Evolutionary conservation across 2,797 vertebrate genomes (phyloP).

Genomic region (Chromis chromis): DNA sequence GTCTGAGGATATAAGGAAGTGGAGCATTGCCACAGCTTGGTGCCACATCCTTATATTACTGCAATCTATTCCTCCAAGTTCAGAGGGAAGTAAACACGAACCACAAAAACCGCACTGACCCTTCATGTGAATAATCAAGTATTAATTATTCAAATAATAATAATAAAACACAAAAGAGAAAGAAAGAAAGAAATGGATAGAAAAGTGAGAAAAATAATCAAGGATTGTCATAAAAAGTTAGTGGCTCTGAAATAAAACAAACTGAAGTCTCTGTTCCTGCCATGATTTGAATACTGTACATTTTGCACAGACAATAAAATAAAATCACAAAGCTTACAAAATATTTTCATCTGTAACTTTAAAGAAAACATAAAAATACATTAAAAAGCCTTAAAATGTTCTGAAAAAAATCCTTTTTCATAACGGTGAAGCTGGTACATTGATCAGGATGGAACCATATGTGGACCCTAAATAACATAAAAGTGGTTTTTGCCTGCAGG

Average conservation of each 20-base stretch:
- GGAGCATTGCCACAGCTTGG: not conserved
- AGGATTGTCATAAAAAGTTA: constrained; percentile 14
- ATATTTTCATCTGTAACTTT: constrained; percentile 3
- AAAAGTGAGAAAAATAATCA: constrained; percentile 14
- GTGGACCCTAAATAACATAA: constrained; percentile 44
- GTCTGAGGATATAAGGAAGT: constrained; percentile 31
- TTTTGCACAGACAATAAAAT: constrained; percentile 24
- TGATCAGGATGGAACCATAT: constrained; percentile 35
- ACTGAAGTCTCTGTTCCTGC: constrained; percentile 1
- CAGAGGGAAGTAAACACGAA: not conserved
- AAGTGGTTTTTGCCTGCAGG: constrained; percentile 32
- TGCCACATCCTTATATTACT: constrained; percentile 18
- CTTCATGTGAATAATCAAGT: not conserved
- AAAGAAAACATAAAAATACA: constrained; percentile 28
- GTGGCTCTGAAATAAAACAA: constrained; percentile 45
- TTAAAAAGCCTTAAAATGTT: constrained; percentile 9
- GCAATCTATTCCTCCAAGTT: not conserved
- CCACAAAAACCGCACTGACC: not conserved
- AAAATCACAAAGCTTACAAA: constrained; percentile 23
- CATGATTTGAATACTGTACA: constrained; percentile 18
- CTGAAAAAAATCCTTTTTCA: constrained; percentile 24
- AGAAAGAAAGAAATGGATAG: constrained; percentile 5
- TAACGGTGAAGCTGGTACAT: constrained; percentile 20
- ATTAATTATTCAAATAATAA: not conserved
- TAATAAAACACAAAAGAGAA: constrained; percentile 13